These are phyloP conservation scores for Leucoma salicis DNA, from an alignment of 2,888 invertebrate species.

Conservation along the genomic window DNA sequence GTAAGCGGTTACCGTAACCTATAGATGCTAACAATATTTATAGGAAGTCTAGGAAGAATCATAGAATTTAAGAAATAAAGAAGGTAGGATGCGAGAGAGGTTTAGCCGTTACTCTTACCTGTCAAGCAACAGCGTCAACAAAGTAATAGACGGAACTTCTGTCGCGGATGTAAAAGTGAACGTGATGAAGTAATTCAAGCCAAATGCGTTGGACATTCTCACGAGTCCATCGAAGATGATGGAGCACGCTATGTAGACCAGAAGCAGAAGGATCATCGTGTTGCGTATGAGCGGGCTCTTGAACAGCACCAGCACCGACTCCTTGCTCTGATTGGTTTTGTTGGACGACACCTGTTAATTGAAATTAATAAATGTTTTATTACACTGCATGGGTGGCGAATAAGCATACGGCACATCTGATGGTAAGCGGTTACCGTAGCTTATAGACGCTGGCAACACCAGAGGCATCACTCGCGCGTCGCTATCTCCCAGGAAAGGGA, in stretches of 20 bases:
- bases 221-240: conserved; percentile 73
- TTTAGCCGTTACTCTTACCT: conserved; percentile 39
- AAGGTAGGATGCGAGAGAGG: too few species aligned
- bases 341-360: conserved; percentile 53
- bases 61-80: neutral
- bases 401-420: too few species aligned
- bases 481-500: too few species aligned
- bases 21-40: too few species aligned
- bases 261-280: conserved; percentile 54
- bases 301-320: conserved; percentile 47
- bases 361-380: too few species aligned
- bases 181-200: conserved; percentile 71
- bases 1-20: too few species aligned
- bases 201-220: conserved; percentile 68
- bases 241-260: conserved; percentile 67
- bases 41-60: too few species aligned
- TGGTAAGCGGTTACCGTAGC: too few species aligned
- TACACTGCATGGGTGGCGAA: too few species aligned
- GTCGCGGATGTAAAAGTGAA: conserved; percentile 72
- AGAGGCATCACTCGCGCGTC: too few species aligned
- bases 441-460: too few species aligned
- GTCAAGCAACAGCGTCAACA: conserved; percentile 63
- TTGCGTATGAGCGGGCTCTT: conserved; percentile 52
- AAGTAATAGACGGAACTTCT: conserved; percentile 69
- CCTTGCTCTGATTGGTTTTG: conserved; percentile 47